phyloP scores from a whole-genome alignment of 2,888 invertebrate genomes.

The Aleiodes leptofemur region DNA sequence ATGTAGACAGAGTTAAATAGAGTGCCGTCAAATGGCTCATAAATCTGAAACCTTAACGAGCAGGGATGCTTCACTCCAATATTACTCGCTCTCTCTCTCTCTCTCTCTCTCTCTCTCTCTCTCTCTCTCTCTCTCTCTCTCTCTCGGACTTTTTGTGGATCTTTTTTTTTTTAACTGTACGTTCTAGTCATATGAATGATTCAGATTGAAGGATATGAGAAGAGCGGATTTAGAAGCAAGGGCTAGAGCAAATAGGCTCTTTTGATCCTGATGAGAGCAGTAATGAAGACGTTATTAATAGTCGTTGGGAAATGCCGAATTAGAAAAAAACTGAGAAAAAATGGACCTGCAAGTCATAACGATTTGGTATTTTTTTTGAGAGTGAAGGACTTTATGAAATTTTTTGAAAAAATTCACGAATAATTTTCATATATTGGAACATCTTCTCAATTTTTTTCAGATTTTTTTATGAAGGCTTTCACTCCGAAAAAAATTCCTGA shows the following conservation, averaged over 20 bases:
- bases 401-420: too few relatives aligned
- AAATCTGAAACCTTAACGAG: slow-evolving; percentile 24
- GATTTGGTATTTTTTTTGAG: too few relatives aligned
- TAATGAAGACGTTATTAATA: slow-evolving; percentile 54
- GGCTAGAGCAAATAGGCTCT: slow-evolving; percentile 50
- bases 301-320: slow-evolving; percentile 49
- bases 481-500: too few relatives aligned
- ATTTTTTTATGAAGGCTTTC: too few relatives aligned
- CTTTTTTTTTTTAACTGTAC: too few relatives aligned
- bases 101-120: not conserved
- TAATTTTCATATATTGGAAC: too few relatives aligned
- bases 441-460: too few relatives aligned
- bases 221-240: not conserved
- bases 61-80: slow-evolving; percentile 19
- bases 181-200: not conserved
- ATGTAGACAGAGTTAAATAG: slow-evolving; percentile 19
- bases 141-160: not conserved
- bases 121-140: not conserved
- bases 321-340: slow-evolving; percentile 43
- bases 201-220: not conserved
- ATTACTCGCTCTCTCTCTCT: not conserved
- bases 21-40: slow-evolving; percentile 27
- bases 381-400: too few relatives aligned
- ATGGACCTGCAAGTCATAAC: too few relatives aligned
- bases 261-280: slow-evolving; percentile 50